Evolutionary conservation across 2,888 invertebrate genomes (phyloP).

Genomic region (Yponomeuta plumbellus): DNA sequence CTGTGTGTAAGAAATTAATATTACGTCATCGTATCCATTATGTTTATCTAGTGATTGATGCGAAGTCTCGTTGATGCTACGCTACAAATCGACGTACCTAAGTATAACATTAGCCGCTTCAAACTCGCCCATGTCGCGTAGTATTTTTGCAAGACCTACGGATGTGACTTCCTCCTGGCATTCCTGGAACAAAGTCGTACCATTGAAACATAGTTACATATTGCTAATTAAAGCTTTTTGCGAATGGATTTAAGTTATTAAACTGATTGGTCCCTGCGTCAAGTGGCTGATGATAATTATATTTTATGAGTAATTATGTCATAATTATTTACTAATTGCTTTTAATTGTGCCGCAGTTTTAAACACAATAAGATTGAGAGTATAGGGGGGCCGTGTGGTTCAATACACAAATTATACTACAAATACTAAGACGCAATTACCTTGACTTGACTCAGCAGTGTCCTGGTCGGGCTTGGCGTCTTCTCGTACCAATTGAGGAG

Average conservation of each 20-base stretch:
- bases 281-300: too few relatives aligned
- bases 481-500: constrained; percentile 64
- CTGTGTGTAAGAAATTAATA: too few relatives aligned
- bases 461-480: constrained; percentile 68
- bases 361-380: too few relatives aligned
- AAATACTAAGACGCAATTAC: constrained; percentile 29
- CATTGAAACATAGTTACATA: not conserved
- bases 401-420: too few relatives aligned
- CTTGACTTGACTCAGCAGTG: constrained; percentile 75
- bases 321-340: too few relatives aligned
- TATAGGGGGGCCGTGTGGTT: too few relatives aligned
- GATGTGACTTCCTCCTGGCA: constrained; percentile 44
- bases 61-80: not conserved
- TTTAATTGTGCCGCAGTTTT: too few relatives aligned
- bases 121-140: constrained; percentile 49
- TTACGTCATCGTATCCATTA: too few relatives aligned
- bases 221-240: too few relatives aligned
- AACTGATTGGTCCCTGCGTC: too few relatives aligned
- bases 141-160: constrained; percentile 42
- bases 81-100: constrained; percentile 7
- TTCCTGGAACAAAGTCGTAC: constrained; percentile 36
- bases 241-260: too few relatives aligned
- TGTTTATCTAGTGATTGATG: not conserved
- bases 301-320: too few relatives aligned
- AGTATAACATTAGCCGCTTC: constrained; percentile 45